A percentile compares a stretch with the other conserved stretches of the same genome.
These are phyloP conservation scores for Molorchus minor DNA, from an alignment of 2,888 invertebrate genomes.

Conservation along the genomic window DNA sequence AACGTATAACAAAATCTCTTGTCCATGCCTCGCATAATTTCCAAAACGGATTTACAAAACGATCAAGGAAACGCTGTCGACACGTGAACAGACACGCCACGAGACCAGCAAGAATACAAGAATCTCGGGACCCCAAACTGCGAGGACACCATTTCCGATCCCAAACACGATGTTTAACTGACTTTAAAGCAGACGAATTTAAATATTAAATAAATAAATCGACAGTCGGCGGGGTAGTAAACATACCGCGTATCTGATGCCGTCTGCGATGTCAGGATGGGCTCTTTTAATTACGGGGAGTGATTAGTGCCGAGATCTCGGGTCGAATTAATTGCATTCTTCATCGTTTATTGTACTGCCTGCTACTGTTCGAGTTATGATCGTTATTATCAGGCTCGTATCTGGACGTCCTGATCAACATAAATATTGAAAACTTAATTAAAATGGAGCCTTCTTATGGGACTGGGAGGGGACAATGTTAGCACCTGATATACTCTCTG, in stretches of 20 bases:
- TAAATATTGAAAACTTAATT: slow-evolving; percentile 57
- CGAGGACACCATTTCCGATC: slow-evolving; percentile 33
- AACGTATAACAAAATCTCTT: too few species aligned
- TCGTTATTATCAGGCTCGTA: slow-evolving; percentile 43
- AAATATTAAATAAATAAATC: slow-evolving; percentile 48
- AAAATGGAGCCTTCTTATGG: slow-evolving; percentile 50
- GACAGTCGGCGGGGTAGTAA: slow-evolving; percentile 41
- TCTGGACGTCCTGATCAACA: slow-evolving; percentile 50
- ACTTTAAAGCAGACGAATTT: slow-evolving; percentile 41
- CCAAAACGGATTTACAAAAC: too few species aligned
- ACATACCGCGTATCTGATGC: slow-evolving; percentile 34
- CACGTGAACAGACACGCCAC: slow-evolving; percentile 1
- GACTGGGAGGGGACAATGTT: slow-evolving; percentile 41
- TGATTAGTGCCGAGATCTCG: slow-evolving; percentile 40
- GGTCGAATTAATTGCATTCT: slow-evolving; percentile 47
- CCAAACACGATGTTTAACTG: slow-evolving; percentile 35
- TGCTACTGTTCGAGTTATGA: slow-evolving; percentile 50
- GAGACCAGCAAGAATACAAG: slow-evolving; percentile 14
- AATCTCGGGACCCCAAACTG: slow-evolving; percentile 31
- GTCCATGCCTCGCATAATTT: too few species aligned
- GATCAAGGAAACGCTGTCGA: slow-evolving; percentile 2
- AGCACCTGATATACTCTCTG: slow-evolving; percentile 37
- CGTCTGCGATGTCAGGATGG: slow-evolving; percentile 42
- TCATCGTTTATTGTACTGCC: slow-evolving; percentile 44
- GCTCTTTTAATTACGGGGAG: slow-evolving; percentile 52